These are phyloP conservation scores for Ichneumon xanthorius DNA, from an alignment of 2,888 invertebrate species.

Conservation along the genomic window DNA sequence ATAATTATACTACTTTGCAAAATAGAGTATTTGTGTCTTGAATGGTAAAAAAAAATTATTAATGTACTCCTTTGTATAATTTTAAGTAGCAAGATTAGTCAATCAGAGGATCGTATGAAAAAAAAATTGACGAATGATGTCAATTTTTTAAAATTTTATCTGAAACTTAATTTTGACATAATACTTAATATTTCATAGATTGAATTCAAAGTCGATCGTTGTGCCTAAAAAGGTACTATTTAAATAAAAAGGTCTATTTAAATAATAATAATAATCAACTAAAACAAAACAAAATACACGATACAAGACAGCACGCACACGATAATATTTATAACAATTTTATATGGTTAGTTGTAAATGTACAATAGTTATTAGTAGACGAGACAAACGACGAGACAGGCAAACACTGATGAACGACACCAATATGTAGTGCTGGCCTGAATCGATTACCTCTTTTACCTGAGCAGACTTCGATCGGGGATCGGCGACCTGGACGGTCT, in stretches of 20 bases:
- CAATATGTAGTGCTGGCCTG: constrained; percentile 52
- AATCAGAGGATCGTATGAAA: too few species aligned
- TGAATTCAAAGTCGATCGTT: neutral
- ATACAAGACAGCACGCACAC: constrained; percentile 25
- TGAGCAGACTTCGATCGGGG: constrained; percentile 92
- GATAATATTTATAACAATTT: neutral
- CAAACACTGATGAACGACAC: constrained; percentile 57
- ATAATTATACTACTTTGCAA: too few species aligned
- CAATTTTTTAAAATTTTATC: too few species aligned
- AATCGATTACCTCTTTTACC: constrained; percentile 85
- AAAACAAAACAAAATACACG: neutral
- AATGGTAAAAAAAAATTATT: too few species aligned
- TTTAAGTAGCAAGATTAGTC: too few species aligned
- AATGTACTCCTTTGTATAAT: too few species aligned
- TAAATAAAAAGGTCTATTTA: neutral
- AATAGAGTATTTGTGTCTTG: too few species aligned
- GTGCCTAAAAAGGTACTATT: neutral
- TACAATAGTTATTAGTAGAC: constrained; percentile 12
- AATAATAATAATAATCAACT: constrained; percentile 6
- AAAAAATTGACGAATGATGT: too few species aligned
- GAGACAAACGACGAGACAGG: constrained; percentile 60
- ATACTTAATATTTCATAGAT: neutral
- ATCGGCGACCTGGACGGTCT: constrained; percentile 96
- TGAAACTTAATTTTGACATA: too few species aligned
- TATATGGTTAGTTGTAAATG: neutral